Evolutionary conservation across 2,113 vertebrate genomes (phyloP), one percentile per base, ranked within the genome.

Genomic region (Scomber japonicus): DNA sequence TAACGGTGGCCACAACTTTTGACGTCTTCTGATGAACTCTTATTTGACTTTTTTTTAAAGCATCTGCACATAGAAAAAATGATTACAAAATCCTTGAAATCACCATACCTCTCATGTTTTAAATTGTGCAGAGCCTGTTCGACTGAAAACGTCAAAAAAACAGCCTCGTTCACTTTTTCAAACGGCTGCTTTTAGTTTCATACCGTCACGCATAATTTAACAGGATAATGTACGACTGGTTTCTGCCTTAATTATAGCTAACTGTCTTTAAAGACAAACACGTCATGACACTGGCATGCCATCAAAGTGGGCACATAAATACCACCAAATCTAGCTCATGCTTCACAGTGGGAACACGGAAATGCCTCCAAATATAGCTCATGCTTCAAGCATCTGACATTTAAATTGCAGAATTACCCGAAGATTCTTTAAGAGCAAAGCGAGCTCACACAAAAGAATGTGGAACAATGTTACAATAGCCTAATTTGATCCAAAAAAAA

Each of bases 281-380:
- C 44, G 45, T 82, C 85, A 82, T 24, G 70, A 60, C 63, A 17
- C 60, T 83, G 80, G 88, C 82, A 89, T 80, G 86, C 73, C 66
- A 80, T 75, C 68, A 75, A 53, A 69, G 81, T 80, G 71, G 83
- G 71, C 84, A 80, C 61, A 85, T 67, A 75, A 89, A 86, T 85
- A 84, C 85, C 84, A 82, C 59, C 45, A 75, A 85, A 81, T 30
- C 65, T 21, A 86, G 78, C 85, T 84, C 85, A 89, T 89, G 87
- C 88, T 81, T 77, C 51, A 73, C 68, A 78, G 61, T 15, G 57
- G 51, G 68, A 85, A 78, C 71, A 79, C 35, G 21, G 80, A 86
- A 87, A 91, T 61, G 78, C 61, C 75, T 88, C 68, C 73, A 73
- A 78, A 84, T 62, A 71, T 83, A 87, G 81, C 81, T 87, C 90